phyloP scores from a whole-genome alignment of 2,888 invertebrate genomes.

The Callinectes sapidus region DNA sequence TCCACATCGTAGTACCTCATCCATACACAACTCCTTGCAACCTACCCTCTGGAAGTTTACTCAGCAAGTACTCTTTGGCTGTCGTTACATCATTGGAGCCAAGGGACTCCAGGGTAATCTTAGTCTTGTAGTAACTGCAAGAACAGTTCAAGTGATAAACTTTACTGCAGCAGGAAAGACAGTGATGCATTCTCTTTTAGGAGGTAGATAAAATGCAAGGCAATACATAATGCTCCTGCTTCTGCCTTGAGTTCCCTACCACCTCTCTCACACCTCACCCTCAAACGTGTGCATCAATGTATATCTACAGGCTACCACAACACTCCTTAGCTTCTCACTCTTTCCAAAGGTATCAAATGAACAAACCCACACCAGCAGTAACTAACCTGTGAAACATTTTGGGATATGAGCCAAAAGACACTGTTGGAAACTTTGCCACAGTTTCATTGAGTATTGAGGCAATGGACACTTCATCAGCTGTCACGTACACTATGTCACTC shows the following conservation, averaged over 20 bases:
- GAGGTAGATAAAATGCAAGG: not conserved
- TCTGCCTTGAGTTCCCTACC: too few species aligned
- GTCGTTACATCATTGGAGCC: slow-evolving; percentile 75
- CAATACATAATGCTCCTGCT: too few species aligned
- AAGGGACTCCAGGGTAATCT: slow-evolving; percentile 77
- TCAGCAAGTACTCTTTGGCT: slow-evolving; percentile 75
- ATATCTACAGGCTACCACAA: not conserved
- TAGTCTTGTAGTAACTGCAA: slow-evolving; percentile 77
- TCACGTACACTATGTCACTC: slow-evolving; percentile 58
- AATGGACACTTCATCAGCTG: slow-evolving; percentile 74
- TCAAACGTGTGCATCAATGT: not conserved
- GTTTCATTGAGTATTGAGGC: slow-evolving; percentile 77
- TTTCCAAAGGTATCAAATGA: not conserved
- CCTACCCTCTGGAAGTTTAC: slow-evolving; percentile 39
- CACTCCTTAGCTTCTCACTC: not conserved
- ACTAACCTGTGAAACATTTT: slow-evolving; percentile 74
- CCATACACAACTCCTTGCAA: not conserved
- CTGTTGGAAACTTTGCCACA: slow-evolving; percentile 77
- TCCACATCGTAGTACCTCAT: not conserved
- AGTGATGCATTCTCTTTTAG: not conserved
- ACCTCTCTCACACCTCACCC: not conserved
- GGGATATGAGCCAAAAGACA: slow-evolving; percentile 81
- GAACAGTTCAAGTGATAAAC: not conserved
- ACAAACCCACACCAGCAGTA: not conserved
- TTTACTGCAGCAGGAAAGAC: not conserved